Base-by-base conservation (phyloP, 2,888 invertebrate species). In the Masnerella sp. region DNA sequence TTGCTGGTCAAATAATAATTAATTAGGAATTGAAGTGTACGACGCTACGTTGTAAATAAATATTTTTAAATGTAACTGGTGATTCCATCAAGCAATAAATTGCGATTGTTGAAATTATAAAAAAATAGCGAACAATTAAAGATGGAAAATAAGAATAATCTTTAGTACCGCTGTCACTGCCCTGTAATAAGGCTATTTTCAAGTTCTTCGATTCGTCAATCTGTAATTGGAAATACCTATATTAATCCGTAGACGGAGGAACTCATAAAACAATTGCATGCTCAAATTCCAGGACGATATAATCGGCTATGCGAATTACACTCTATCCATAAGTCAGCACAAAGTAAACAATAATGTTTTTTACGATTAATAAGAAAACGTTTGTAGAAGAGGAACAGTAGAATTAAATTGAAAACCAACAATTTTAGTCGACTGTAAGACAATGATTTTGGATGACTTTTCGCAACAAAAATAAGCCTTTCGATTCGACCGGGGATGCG, bases 121-220 rank as follows among this genome's bases (percentile, higher is more conserved):
- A 30, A 7, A 30, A 14, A 12, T 70, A 70, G 58, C 36, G 17
- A 64, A 30, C 30, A 43, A 58, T 17, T 36, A 59, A 67, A 12
- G 9, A 51, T 58, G 42, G 34, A 4, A n/a, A 30, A n/a, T n/a
- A 22, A 64, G 38, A 61, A 49, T 40, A 64, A 70, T 58, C n/a
- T 43, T 64, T 64, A 64, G 71, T 59, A 64, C 51, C 40, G 71
- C 64, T 64, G 36, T 67, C 73, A 67, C 67, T 73, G 67, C 73
- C 67, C 61, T 51, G 30, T 68, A 54, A 14, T 20, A 43, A 71
- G 38, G 59, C 64, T 42, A 65, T 5, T 51, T 59, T 52, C 9
- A 52, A 30, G 38, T 58, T 71, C 42, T 56, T 62, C 62, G 47
- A 64, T 36, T 58, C 30, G 62, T 62, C 49, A 56, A 43, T 68